These are phyloP conservation scores for Vicugna pacos DNA, from an alignment of 2,113 vertebrate genomes.

Conservation along the genomic window DNA sequence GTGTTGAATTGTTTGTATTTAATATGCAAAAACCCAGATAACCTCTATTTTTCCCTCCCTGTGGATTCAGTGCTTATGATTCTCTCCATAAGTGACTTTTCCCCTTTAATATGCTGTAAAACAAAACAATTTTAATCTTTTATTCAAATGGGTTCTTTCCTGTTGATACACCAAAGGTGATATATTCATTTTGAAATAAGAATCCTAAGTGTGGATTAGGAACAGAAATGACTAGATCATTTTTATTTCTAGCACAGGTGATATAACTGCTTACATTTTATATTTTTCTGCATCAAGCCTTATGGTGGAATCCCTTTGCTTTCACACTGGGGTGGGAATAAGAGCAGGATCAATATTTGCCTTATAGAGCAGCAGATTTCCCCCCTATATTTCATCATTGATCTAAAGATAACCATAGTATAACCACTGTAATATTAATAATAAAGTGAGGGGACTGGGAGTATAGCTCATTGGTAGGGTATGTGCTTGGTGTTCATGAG, in stretches of 20 bases:
- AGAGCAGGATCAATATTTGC: background rate
- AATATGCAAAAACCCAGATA: background rate
- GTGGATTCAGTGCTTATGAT: background rate
- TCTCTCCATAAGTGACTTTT: background rate
- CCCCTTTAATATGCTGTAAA: background rate
- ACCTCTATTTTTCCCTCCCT: background rate
- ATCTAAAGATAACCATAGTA: background rate
- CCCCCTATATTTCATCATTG: background rate
- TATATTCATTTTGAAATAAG: constrained; percentile 41
- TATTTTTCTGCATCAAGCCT: background rate
- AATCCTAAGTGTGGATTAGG: background rate
- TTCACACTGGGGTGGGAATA: background rate
- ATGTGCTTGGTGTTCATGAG: too few species aligned
- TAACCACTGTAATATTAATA: constrained; percentile 16
- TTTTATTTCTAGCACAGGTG: constrained; percentile 25
- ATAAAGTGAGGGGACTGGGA: background rate
- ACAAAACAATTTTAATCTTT: background rate
- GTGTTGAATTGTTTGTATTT: constrained; percentile 8
- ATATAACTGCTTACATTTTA: background rate
- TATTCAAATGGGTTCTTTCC: constrained; percentile 42
- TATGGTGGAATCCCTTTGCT: background rate
- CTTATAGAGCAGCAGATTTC: background rate
- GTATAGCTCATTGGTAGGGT: too few species aligned
- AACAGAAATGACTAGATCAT: constrained; percentile 29
- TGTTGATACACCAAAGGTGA: background rate